phyloP scores from a whole-genome alignment of 2,113 vertebrate genomes.

The Gopherus flavomarginatus region DNA sequence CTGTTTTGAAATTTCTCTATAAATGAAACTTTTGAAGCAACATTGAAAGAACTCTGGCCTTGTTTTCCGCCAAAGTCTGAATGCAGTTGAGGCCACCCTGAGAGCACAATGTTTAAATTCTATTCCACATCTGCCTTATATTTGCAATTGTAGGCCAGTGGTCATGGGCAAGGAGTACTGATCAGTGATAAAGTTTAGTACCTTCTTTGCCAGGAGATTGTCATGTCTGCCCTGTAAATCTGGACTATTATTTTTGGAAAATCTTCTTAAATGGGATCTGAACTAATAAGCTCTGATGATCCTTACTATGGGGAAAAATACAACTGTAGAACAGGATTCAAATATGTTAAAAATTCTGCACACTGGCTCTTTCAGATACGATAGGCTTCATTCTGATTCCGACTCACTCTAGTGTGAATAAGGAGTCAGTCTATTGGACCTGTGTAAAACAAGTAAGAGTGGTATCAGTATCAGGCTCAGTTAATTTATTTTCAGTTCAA shows the following conservation, averaged over 20 bases:
- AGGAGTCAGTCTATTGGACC: neutral
- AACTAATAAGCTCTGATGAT: conserved; percentile 51
- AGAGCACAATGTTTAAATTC: conserved; percentile 69
- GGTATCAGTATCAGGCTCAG: conserved; percentile 33
- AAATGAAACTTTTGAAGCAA: conserved; percentile 73
- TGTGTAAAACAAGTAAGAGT: conserved; percentile 22
- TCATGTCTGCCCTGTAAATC: conserved; percentile 67
- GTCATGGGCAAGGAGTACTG: conserved; percentile 49
- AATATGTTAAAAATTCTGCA: conserved; percentile 2
- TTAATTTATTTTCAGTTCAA: conserved; percentile 39
- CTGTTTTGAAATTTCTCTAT: conserved; percentile 69
- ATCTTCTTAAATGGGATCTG: conserved; percentile 59
- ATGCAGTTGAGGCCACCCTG: conserved; percentile 65
- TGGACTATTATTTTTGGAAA: conserved; percentile 63
- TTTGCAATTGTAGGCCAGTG: conserved; percentile 24
- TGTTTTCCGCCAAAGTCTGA: conserved; percentile 75
- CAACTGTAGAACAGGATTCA: conserved; percentile 44
- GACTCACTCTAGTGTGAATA: conserved; percentile 58
- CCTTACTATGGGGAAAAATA: conserved; percentile 18
- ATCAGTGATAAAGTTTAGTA: conserved; percentile 38
- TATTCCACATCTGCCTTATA: conserved; percentile 66
- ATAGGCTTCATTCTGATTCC: conserved; percentile 56
- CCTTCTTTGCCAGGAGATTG: conserved; percentile 68
- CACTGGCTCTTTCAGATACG: neutral
- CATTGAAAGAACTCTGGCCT: conserved; percentile 65